Conservation (phyloP, 2,888 invertebrate genomes). For the Apamea monoglypha region DNA sequence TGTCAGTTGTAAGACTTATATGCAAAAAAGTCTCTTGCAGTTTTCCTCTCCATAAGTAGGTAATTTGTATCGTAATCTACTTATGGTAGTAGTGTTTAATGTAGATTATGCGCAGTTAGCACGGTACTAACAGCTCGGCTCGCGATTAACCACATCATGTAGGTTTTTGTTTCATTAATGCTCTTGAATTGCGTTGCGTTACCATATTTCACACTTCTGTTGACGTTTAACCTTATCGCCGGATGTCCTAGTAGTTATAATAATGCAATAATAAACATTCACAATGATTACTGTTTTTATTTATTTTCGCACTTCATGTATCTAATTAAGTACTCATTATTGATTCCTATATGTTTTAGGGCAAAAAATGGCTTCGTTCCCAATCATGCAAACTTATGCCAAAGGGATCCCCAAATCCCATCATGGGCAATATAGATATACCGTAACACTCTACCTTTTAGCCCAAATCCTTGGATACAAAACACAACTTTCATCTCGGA, state of each 20-base stretch:
- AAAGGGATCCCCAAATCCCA: neutral
- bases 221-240: conserved; percentile 22
- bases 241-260: conserved; percentile 14
- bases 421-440: neutral
- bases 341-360: neutral
- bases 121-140: neutral
- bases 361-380: neutral
- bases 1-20: neutral
- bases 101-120: conserved; percentile 33
- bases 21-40: neutral
- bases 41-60: neutral
- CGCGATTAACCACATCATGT: conserved; percentile 9
- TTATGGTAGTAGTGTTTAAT: too few relatives aligned
- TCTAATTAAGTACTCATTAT: neutral
- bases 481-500: neutral
- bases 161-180: conserved; percentile 2
- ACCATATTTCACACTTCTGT: neutral
- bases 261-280: neutral
- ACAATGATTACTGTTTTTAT: neutral
- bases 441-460: neutral
- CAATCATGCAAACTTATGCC: neutral
- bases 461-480: neutral
- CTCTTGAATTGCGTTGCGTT: neutral
- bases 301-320: conserved; percentile 3
- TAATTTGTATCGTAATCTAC: neutral